phyloP scores from a whole-genome alignment of 2,113 vertebrate genomes.

The Scolopax mira region DNA sequence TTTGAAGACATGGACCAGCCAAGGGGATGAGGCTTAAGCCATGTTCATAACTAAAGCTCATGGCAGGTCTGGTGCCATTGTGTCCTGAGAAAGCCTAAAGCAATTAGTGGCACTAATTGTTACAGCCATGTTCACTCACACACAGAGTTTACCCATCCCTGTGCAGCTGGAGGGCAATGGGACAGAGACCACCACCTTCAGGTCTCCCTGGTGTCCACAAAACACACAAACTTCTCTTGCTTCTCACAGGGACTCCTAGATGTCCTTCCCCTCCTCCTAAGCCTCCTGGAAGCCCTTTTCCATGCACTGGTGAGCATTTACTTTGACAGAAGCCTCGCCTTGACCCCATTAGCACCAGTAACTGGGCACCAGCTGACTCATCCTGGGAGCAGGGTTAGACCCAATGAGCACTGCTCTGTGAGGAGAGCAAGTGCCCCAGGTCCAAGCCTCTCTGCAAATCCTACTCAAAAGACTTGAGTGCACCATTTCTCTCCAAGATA shows the following conservation, averaged over 20 bases:
- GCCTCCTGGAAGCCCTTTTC: not conserved
- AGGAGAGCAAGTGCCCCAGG: not conserved
- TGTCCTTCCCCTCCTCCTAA: not conserved
- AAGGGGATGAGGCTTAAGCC: not conserved
- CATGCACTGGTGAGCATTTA: not conserved
- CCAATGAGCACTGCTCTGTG: accelerated
- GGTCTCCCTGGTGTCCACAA: not conserved
- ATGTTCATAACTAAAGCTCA: not conserved
- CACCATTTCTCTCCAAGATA: not conserved
- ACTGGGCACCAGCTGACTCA: not conserved
- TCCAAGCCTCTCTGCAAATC: not conserved
- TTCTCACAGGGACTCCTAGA: not conserved
- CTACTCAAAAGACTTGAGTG: not conserved
- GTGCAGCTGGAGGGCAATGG: not conserved
- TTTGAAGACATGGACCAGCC: accelerated
- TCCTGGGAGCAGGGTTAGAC: not conserved
- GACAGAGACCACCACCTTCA: accelerated
- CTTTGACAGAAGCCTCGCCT: not conserved
- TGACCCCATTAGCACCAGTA: not conserved
- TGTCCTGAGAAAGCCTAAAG: not conserved
- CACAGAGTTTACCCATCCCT: too few species aligned
- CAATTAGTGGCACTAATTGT: not conserved
- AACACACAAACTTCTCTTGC: not conserved
- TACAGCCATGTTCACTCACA: not conserved
- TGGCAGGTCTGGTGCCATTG: not conserved